Percentiles rank a stretch among this genome's conserved stretches.
Conservation (phyloP, 1,140 invertebrate species). For the Zaprionus davidi region DNA sequence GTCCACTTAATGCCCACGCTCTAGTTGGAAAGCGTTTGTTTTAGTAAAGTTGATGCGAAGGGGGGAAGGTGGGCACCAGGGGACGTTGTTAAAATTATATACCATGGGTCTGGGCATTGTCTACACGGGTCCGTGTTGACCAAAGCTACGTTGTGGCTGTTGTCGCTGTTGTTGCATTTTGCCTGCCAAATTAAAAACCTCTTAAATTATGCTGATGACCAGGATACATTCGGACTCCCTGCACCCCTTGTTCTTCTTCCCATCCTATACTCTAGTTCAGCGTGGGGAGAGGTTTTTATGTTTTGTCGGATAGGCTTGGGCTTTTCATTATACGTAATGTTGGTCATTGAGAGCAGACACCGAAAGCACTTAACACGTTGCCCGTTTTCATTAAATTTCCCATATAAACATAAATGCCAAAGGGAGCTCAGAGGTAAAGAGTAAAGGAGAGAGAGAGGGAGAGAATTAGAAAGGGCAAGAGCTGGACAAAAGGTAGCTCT, state of each 20-base stretch:
- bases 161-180: conserved; percentile 77
- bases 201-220: conserved; percentile 82
- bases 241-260: neutral
- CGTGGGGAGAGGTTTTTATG: conserved; percentile 14
- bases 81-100: conserved; percentile 26
- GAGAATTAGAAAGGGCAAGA: conserved; percentile 6
- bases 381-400: conserved; percentile 69
- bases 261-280: too few relatives aligned
- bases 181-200: conserved; percentile 77
- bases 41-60: neutral
- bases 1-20: conserved; percentile 62
- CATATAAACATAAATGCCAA: conserved; percentile 64
- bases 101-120: conserved; percentile 30
- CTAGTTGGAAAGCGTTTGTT: conserved; percentile 60
- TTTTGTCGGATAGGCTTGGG: conserved; percentile 45
- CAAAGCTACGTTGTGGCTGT: conserved; percentile 65
- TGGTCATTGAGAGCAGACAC: conserved; percentile 64
- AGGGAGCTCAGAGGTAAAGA: conserved; percentile 1
- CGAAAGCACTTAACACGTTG: conserved; percentile 75
- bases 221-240: conserved; percentile 16
- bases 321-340: conserved; percentile 70
- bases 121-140: conserved; percentile 48
- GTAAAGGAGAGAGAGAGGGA: neutral
- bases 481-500: conserved; percentile 21
- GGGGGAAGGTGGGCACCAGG: neutral